Base-by-base conservation (phyloP, 2,797 vertebrate genomes). In the Neopelma chrysocephalum region DNA sequence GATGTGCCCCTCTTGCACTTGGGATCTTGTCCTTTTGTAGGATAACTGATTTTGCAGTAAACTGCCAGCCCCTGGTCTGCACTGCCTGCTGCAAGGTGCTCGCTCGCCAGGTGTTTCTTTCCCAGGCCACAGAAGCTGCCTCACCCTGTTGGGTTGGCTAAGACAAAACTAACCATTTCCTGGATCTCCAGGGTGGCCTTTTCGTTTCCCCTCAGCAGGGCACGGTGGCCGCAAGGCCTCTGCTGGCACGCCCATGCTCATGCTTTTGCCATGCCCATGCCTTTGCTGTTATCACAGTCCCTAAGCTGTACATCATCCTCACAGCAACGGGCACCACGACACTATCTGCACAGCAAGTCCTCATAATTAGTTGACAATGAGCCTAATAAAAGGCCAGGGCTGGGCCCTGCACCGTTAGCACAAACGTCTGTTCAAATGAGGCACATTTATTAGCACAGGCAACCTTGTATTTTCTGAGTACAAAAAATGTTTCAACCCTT, bases 241-340 rank as follows among this genome's bases (percentile, higher is more conserved):
- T 34, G 25, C 40, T 53, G 18, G 22, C 16, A 43, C 11, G 20
- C 36, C 36, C 7, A 11, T 2, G 19, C 8, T 36, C 29, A 21
- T 1, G 2, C 26, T 72, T 80, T 43, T 38, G 36, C 36, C 36
- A 38, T 38, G 36, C 10, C 48, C 42, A 60, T 47, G 64, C 22
- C 40, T 66, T 45, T 45, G 38, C 47, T 53, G 16, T 18, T 27
- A 58, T 5, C 10, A 50, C 25, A 56, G 17, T 7, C 69, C 20
- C 45, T 3, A n/a, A 20, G 16, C 34, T 11, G 6, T 3, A 32
- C 26, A 71, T 38, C n/a, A 34, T 11, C 23, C n/a, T 14, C 10
- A 9, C 48, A 60, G 57, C 21, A 68, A 53, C 19, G 2, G 5
- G 15, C 53, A 68, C 40, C 18, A 18, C 0, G 0, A 65, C 36